These are phyloP conservation scores for Orycteropus afer DNA, from an alignment of 2,113 vertebrate species.

Conservation along the genomic window DNA sequence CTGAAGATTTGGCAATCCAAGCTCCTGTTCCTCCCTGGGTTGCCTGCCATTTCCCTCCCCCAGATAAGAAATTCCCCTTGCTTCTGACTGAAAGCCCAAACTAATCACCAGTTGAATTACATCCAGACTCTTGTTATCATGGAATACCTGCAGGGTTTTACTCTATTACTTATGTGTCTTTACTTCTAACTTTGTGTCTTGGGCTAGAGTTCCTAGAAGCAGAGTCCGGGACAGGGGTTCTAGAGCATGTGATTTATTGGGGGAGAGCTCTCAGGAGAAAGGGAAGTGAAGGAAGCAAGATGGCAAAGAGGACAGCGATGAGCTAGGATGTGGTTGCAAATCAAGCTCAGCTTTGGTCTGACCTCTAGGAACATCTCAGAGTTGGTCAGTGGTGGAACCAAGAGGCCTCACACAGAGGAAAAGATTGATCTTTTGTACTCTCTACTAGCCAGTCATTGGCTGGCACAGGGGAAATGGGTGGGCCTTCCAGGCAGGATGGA, in stretches of 20 bases:
- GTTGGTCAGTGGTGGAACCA: background rate
- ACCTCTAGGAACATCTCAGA: background rate
- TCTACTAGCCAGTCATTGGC: background rate
- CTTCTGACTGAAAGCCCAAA: background rate
- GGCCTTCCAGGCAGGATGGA: background rate
- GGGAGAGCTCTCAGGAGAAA: background rate
- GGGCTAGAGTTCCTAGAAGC: background rate
- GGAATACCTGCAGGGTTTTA: background rate
- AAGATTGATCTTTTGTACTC: background rate
- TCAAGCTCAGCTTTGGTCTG: background rate
- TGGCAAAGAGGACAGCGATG: background rate
- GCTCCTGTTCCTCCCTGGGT: background rate
- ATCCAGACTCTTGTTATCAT: background rate
- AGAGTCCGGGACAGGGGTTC: background rate
- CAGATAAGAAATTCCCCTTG: background rate
- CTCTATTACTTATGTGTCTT: background rate
- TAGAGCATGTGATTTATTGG: background rate
- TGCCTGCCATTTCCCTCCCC: background rate
- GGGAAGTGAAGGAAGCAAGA: background rate
- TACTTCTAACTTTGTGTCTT: constrained; percentile 37
- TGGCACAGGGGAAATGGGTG: background rate
- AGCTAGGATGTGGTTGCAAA: background rate
- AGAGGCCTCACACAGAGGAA: background rate
- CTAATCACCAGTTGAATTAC: background rate
- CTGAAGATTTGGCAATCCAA: background rate